Conservation (phyloP, 1,140 invertebrate species). For the Apis laboriosa region DNA sequence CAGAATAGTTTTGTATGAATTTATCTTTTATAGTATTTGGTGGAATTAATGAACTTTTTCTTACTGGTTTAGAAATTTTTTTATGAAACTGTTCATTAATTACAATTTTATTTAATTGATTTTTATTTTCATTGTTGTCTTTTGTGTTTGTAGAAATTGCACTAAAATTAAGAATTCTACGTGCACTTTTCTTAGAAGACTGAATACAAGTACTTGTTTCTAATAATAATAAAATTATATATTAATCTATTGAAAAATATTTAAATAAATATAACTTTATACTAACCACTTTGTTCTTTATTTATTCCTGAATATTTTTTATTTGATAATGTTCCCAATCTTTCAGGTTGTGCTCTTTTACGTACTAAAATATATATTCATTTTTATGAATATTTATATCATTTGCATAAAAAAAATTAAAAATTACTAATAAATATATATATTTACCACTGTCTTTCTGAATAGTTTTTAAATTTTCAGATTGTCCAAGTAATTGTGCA, state of each 20-base stretch:
- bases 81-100: not conserved
- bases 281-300: slow-evolving; percentile 38
- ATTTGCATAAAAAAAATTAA: slow-evolving; percentile 22
- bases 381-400: not conserved
- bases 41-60: slow-evolving; percentile 59
- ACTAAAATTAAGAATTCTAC: slow-evolving; percentile 59
- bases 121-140: not conserved
- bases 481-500: slow-evolving; percentile 14
- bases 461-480: not conserved
- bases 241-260: slow-evolving; percentile 10
- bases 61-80: not conserved
- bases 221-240: slow-evolving; percentile 23
- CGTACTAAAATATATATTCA: slow-evolving; percentile 9
- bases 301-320: not conserved
- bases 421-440: not conserved
- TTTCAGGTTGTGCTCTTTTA: slow-evolving; percentile 52
- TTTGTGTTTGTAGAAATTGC: not conserved
- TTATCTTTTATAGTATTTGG: slow-evolving; percentile 66
- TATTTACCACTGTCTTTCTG: slow-evolving; percentile 30
- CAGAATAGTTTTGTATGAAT: slow-evolving; percentile 30
- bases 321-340: slow-evolving; percentile 21
- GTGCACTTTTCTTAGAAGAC: slow-evolving; percentile 10
- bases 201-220: not conserved
- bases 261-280: slow-evolving; percentile 9
- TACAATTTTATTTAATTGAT: not conserved